Conservation (phyloP, 2,113 vertebrate species). For the Esox niger region DNA sequence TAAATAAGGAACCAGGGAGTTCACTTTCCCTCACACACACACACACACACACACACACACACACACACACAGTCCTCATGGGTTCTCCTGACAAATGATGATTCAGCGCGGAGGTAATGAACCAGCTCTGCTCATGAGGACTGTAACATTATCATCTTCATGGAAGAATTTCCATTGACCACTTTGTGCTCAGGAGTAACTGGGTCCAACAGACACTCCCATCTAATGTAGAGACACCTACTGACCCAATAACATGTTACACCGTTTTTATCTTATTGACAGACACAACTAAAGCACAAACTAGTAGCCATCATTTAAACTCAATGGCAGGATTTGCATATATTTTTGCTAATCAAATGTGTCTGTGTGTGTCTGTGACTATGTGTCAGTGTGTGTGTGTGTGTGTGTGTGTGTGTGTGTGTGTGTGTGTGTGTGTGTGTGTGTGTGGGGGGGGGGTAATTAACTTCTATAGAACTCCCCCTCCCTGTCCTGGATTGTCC, state of each 20-base stretch:
- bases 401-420: neutral
- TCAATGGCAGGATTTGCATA: constrained; percentile 3
- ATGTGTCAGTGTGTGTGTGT: neutral
- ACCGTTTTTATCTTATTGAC: neutral
- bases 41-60: neutral
- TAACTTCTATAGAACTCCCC: neutral
- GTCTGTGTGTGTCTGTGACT: neutral
- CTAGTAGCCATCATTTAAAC: neutral
- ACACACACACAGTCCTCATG: neutral
- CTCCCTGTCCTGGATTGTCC: too few species aligned
- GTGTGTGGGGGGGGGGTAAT: neutral
- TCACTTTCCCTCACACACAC: neutral
- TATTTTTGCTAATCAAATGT: constrained; percentile 3
- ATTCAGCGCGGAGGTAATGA: too few species aligned
- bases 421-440: neutral
- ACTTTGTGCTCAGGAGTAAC: too few species aligned
- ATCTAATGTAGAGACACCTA: too few species aligned
- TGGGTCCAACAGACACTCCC: too few species aligned
- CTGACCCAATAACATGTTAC: neutral
- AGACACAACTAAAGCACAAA: neutral
- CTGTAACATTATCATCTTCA: too few species aligned
- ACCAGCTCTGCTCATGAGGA: too few species aligned
- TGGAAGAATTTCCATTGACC: too few species aligned
- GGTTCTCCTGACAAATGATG: too few species aligned
- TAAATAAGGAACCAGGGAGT: neutral